Base-by-base conservation (phyloP, 2,797 vertebrate species). In the Tragopan temminckii region DNA sequence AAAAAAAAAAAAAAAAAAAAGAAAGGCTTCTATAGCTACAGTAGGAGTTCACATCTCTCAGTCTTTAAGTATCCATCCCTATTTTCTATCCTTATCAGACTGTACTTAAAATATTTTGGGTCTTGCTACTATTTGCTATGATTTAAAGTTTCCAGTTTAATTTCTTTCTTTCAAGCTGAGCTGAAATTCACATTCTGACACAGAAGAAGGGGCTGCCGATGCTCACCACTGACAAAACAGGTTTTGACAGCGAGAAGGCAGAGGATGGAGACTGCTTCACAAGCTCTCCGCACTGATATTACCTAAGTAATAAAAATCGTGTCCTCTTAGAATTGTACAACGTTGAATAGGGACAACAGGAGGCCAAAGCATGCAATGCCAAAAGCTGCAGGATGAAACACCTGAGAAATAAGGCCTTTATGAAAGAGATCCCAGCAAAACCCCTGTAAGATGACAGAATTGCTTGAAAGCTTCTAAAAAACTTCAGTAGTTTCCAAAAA, bases 321-420 rank as follows among this genome's bases (percentile, higher is more conserved):
- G 7, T 83, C 38, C 7, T 66, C 13, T 74, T 74, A 11, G 55
- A 61, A 46, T 5, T 53, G 14, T 36, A 80, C 62, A 57, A 68
- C 14, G 23, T 68, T 55, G 46, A 77, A 58, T 24, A 7, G 20
- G 66, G 68, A 48, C 25, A 42, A 80, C 42, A 69, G 48, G 58
- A 93, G 71, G 21, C 45, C 64, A 61, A 83, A 93, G 79, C 63
- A 72, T 53, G 50, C 27, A 79, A 71, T 40, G 75, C 35, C 50
- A 90, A 69, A 70, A 89, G 42, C 67, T 43, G 29, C 86, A 80
- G 59, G 40, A 83, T 40, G 46, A 95, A 67, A 69, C 33, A 91
- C 62, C 76, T 74, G 52, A 83, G 74, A 92, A 94, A 89, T 55
- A 33, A 74, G 45, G 53, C 13, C 45, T 66, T 46, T n/a, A 15